Base-by-base conservation (phyloP, 2,888 invertebrate species). In the Pemphredon lugubris region DNA sequence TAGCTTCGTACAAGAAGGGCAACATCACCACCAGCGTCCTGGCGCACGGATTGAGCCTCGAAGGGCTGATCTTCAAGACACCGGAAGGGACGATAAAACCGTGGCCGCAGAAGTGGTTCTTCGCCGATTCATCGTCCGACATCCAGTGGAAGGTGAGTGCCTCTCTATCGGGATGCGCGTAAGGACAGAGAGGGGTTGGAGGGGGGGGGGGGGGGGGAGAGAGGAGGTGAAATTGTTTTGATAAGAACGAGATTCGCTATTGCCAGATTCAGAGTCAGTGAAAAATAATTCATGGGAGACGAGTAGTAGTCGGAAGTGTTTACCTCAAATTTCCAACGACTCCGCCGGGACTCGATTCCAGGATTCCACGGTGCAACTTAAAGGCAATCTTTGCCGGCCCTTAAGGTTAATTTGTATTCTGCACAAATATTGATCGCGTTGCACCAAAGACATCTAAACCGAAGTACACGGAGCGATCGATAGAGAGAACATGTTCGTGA, bases 41-140 rank as follows among this genome's bases (percentile, higher is more conserved):
- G 14, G 84, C 87, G 0, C 83, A 83, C 48, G 82, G 83, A 2
- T 71, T 87, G 18, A 87, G 86, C 44, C 81, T 88, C n/a, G 86
- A 87, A 39, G 83, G 85, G n/a, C 67, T 86, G 50, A 84, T 87
- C 59, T 86, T 87, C 66, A 86, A 86, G 65, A 85, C 87, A 9
- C 86, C 88, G 0, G 85, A 86, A 37, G 86, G 85, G 18, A 87
- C 88, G 60, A 86, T 85, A 72, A 90, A 90, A 68, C 90, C 92
- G 39, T 94, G 93, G 93, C 92, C 92, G 83, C 92, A 92, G 50
- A 91, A 92, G 71, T 93, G 93, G 93, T 92, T 93, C 9, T 93
- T 93, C 84, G 92, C 92, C 44, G 93, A 93, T 86, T 92, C 93
- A 32, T 92, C 93, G 23, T 92, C 93, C 14, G 93, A 93, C 87